Evolutionary conservation across 2,797 vertebrate genomes (phyloP).

Genomic region (Schizothorax lantsangensis): DNA sequence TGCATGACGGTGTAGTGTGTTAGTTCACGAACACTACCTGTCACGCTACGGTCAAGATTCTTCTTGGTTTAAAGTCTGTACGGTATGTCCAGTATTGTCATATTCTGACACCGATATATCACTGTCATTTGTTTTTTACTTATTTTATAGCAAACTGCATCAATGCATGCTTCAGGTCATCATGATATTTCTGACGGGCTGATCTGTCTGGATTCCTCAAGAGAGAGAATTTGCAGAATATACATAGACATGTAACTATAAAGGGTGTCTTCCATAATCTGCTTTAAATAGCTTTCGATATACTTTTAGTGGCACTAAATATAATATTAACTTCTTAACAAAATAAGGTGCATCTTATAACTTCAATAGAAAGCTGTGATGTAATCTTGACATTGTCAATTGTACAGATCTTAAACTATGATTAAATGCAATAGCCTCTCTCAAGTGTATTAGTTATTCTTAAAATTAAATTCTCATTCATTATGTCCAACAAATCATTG

Average conservation of each 20-base stretch:
- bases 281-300: conserved; percentile 69
- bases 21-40: conserved; percentile 69
- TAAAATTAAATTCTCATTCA: conserved; percentile 50
- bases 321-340: conserved; percentile 75
- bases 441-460: conserved; percentile 52
- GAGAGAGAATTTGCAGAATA: conserved; percentile 68
- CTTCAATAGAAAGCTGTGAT: conserved; percentile 62
- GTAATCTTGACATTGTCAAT: conserved; percentile 47
- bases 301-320: conserved; percentile 75
- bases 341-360: conserved; percentile 84
- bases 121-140: conserved; percentile 56
- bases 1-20: conserved; percentile 67
- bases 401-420: conserved; percentile 51
- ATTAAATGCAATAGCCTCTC: conserved; percentile 48
- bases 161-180: conserved; percentile 35
- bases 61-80: conserved; percentile 72
- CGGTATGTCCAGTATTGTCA: conserved; percentile 64
- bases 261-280: conserved; percentile 68
- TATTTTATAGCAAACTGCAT: conserved; percentile 45
- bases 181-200: conserved; percentile 13
- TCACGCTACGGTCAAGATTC: conserved; percentile 73
- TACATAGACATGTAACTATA: conserved; percentile 70
- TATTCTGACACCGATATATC: conserved; percentile 51
- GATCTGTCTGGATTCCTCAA: conserved; percentile 38
- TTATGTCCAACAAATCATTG: conserved; percentile 40